phyloP scores from a whole-genome alignment of 2,113 vertebrate genomes.

The Callorhinus ursinus region DNA sequence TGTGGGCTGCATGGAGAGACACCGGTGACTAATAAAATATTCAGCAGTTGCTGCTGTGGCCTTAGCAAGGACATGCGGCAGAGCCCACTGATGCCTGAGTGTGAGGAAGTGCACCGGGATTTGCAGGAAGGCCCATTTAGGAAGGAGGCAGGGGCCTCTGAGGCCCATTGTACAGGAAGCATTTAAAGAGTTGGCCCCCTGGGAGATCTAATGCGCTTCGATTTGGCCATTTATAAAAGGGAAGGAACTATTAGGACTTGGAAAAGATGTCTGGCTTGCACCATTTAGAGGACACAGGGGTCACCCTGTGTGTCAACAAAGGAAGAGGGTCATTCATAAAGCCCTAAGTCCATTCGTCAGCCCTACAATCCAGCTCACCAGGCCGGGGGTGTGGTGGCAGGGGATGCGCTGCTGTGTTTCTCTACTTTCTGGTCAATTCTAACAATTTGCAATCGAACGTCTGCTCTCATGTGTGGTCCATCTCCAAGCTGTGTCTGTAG shows the following conservation, averaged over 20 bases:
- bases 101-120: neutral
- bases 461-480: rapidly evolving
- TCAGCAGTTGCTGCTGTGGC: neutral
- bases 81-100: neutral
- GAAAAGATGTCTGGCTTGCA: neutral
- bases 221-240: constrained; percentile 46
- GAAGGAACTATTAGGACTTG: neutral
- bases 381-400: no score
- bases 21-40: constrained; percentile 33
- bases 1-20: neutral
- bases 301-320: neutral
- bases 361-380: neutral
- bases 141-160: neutral
- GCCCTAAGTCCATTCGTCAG: neutral
- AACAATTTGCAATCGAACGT: neutral
- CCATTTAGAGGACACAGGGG: constrained; percentile 26
- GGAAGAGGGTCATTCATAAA: neutral
- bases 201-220: neutral
- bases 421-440: neutral
- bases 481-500: neutral
- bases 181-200: neutral
- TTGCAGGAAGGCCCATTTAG: constrained; percentile 20
- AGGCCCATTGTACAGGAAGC: neutral
- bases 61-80: neutral
- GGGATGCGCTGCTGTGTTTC: neutral